Base-by-base conservation (phyloP, 2,888 invertebrate genomes). In the Adelognathus sp. region DNA sequence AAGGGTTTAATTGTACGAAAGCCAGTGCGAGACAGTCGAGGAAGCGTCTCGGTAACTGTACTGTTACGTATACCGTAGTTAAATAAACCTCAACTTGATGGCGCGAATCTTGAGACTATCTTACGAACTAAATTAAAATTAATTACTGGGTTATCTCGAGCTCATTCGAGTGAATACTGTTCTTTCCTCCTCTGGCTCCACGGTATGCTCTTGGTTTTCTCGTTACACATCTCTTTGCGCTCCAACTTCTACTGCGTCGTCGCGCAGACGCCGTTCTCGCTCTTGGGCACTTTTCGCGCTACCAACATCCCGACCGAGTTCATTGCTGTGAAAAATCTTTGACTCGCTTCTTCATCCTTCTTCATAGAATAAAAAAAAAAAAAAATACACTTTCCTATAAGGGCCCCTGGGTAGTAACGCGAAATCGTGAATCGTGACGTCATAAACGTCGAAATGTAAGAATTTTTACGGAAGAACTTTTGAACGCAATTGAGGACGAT, bases 41-140 rank as follows among this genome's bases (percentile, higher is more conserved):
- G 6, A 11, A 9, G 11, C 16, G 11, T 18, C 33, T 58, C 56
- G 33, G 5, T 9, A 9, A 33, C 24, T 52, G n/a, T 18, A 46
- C 46, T 3, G 46, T 9, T 9, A 44, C 16, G 14, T 18, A 33
- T 21, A 52, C 27, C 9, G 24, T 27, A 16, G 16, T 33, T 7
- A 18, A 58, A 58, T 21, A 33, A 33, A 36, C 56, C 58, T 31
- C 41, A 33, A 58, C 39, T 70, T 50, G 60, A 39, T 31, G 21
- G 11, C 27, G 58, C 36, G 58, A 60, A 58, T 60, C 70, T 58
- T 46, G 31, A 52, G 64, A 72, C 69, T 71, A 70, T 78, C 78
- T 79, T 73, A 69, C 54, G 41, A 69, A 80, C 76, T 79, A 76
- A 79, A 81, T 81, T 81, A 81, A 81, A 79, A 81, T 81, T 79